phyloP scores from a whole-genome alignment of 2,888 invertebrate species.

The Synanthedon tipuliformis region DNA sequence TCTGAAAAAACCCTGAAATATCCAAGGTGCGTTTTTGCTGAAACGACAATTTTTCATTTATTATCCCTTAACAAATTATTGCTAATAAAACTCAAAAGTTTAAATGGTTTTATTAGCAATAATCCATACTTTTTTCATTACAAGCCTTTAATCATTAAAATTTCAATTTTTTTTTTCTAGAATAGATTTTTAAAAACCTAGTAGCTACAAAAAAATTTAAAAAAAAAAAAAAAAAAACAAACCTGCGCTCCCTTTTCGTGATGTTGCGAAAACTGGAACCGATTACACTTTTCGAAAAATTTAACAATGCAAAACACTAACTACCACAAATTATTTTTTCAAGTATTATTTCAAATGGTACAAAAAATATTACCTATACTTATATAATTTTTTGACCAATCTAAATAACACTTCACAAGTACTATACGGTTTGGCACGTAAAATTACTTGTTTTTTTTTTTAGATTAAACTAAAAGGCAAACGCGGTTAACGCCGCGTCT shows the following conservation, averaged over 20 bases:
- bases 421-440: conserved; percentile 29
- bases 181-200: conserved; percentile 3
- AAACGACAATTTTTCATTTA: no score
- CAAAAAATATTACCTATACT: conserved; percentile 3
- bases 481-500: conserved; percentile 35
- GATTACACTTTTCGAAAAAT: conserved; percentile 14
- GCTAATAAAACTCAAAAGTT: no score
- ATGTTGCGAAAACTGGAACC: conserved; percentile 26
- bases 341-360: conserved; percentile 19
- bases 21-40: no score
- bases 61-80: no score
- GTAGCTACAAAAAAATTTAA: conserved; percentile 7
- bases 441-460: conserved; percentile 34
- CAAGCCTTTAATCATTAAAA: no score
- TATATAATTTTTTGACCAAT: conserved; percentile 12
- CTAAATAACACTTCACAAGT: conserved; percentile 32
- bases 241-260: conserved; percentile 21
- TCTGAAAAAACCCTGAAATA: no score
- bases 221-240: conserved; percentile 3
- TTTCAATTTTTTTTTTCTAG: no score
- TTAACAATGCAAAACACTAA: conserved; percentile 27
- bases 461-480: conserved; percentile 17
- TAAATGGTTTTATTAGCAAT: no score
- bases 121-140: no score
- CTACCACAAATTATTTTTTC: conserved; percentile 1